Evolutionary conservation across 2,113 vertebrate species (phyloP).

Genomic region (Tichodroma muraria): DNA sequence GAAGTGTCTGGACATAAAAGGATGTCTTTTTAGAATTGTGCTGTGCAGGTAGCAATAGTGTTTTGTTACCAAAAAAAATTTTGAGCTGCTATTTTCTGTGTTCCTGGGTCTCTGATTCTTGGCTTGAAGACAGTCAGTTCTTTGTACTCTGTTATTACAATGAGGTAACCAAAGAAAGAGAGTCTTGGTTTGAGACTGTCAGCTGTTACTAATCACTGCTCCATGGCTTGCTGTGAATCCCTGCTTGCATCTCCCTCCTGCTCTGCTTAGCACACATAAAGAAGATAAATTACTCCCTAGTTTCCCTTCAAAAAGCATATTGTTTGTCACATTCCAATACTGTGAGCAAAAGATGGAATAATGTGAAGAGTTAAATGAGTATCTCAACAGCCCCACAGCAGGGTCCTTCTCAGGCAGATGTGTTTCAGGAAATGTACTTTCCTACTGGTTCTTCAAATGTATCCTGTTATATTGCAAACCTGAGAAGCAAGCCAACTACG

Average conservation of each 20-base stretch:
- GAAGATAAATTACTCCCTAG: constrained; percentile 75
- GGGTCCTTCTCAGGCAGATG: constrained; percentile 49
- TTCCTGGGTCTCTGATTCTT: constrained; percentile 70
- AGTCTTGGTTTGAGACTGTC: constrained; percentile 72
- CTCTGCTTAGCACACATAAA: constrained; percentile 83
- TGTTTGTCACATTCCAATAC: constrained; percentile 77
- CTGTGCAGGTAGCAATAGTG: constrained; percentile 58
- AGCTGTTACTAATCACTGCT: constrained; percentile 82
- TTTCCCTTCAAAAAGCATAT: constrained; percentile 78
- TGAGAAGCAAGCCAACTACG: neutral
- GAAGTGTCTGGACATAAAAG: neutral
- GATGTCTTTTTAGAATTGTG: constrained; percentile 4
- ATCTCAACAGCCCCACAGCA: constrained; percentile 57
- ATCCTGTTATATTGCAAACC: neutral
- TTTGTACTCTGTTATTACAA: constrained; percentile 76
- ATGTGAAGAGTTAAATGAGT: constrained; percentile 68
- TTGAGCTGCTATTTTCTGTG: constrained; percentile 63
- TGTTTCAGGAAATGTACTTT: constrained; percentile 53
- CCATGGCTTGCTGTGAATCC: constrained; percentile 72
- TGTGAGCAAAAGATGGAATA: constrained; percentile 67
- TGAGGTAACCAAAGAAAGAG: constrained; percentile 77
- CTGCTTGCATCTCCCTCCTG: constrained; percentile 70
- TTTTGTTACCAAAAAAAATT: constrained; percentile 51
- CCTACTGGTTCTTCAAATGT: neutral
- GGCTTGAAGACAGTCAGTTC: constrained; percentile 74